Conservation (phyloP, 2,113 vertebrate species). For the Lophochroa leadbeateri region DNA sequence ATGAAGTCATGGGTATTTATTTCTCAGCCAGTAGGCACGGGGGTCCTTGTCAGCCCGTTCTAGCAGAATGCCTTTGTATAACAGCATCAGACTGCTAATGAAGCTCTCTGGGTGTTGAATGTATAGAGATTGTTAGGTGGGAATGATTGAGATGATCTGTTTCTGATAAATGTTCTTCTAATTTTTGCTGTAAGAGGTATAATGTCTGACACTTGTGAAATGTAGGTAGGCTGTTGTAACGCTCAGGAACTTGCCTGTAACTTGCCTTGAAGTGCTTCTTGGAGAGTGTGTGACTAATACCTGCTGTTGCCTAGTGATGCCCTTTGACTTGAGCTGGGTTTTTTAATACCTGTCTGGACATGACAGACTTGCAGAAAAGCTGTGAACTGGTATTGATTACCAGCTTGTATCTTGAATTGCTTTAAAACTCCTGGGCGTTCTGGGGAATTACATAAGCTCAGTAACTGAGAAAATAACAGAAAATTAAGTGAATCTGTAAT, state of each 20-base stretch:
- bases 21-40: neutral
- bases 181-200: neutral
- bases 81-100: neutral
- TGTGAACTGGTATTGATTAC: neutral
- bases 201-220: neutral
- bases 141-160: neutral
- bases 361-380: constrained; percentile 24
- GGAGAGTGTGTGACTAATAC: neutral
- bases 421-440: neutral
- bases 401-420: neutral
- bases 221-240: neutral
- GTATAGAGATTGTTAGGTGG: neutral
- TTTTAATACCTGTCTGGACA: constrained; percentile 8
- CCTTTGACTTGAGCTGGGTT: neutral
- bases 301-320: neutral
- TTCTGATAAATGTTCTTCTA: neutral
- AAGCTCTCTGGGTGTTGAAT: neutral
- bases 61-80: neutral
- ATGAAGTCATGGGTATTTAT: neutral
- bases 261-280: neutral
- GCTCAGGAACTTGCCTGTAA: neutral
- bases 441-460: neutral
- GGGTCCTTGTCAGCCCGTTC: neutral
- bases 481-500: neutral
- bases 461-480: neutral